Evolutionary conservation across 2,113 vertebrate species (phyloP).

Genomic region (Sigmodon hispidus): DNA sequence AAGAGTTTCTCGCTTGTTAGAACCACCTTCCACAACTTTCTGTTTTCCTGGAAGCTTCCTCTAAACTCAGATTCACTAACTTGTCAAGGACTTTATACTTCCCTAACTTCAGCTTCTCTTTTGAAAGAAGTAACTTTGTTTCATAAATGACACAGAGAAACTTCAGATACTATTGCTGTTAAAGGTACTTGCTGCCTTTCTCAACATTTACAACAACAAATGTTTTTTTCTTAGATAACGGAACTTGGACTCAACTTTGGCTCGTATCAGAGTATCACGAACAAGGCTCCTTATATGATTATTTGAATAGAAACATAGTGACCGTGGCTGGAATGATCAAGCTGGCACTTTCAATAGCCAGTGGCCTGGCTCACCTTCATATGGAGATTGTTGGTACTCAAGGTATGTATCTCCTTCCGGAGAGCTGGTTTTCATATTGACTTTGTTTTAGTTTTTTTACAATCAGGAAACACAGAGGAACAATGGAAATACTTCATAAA

Average conservation of each 20-base stretch:
- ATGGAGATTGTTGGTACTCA: constrained; percentile 99
- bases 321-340: constrained; percentile 91
- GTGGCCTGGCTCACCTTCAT: constrained; percentile 97
- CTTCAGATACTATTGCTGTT: not conserved
- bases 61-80: not conserved
- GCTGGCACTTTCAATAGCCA: constrained; percentile 92
- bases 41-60: not conserved
- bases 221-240: constrained; percentile 89
- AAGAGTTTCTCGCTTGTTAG: not conserved
- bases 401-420: constrained; percentile 84
- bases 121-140: constrained; percentile 26
- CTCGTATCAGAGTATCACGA: constrained; percentile 98
- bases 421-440: not conserved
- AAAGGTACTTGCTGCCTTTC: not conserved
- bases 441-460: not conserved
- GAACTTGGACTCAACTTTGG: constrained; percentile 99
- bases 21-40: not conserved
- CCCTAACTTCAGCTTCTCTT: not conserved
- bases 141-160: not conserved
- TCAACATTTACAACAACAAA: not conserved
- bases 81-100: not conserved
- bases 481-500: not conserved
- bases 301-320: constrained; percentile 94
- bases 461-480: constrained; percentile 40
- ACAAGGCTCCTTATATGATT: constrained; percentile 96